phyloP scores from a whole-genome alignment of 1,140 invertebrate genomes.

The Achroia grisella region DNA sequence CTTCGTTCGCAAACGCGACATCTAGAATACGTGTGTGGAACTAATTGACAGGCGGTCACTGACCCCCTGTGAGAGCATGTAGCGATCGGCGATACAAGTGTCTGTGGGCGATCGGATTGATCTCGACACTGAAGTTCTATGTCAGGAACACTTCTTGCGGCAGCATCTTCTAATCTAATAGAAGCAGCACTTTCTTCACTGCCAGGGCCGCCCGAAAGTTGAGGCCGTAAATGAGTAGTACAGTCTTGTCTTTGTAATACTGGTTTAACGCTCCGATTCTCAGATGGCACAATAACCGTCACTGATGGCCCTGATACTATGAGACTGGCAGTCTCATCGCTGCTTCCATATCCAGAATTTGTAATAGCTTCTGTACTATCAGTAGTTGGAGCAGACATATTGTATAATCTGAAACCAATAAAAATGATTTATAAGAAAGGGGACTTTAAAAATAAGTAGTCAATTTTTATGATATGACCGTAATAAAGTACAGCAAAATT shows the following conservation, averaged over 20 bases:
- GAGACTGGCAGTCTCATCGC: constrained; percentile 86
- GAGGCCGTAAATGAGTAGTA: constrained; percentile 81
- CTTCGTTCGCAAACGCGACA: constrained; percentile 82
- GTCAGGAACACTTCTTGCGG: constrained; percentile 89
- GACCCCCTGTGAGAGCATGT: constrained; percentile 74
- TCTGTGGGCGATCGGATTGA: constrained; percentile 66
- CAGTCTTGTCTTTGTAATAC: constrained; percentile 89
- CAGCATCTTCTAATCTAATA: constrained; percentile 76
- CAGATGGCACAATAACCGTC: constrained; percentile 64
- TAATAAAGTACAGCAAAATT: constrained; percentile 1
- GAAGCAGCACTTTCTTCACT: constrained; percentile 84
- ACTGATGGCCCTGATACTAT: constrained; percentile 74
- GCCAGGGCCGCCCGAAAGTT: constrained; percentile 83
- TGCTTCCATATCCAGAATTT: constrained; percentile 80
- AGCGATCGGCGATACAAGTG: constrained; percentile 72
- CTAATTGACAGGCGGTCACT: constrained; percentile 75
- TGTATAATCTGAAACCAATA: constrained; percentile 52
- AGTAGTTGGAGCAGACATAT: constrained; percentile 67
- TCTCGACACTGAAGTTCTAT: constrained; percentile 88
- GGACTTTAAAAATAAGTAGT: not conserved
- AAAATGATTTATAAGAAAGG: constrained; percentile 6
- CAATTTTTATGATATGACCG: not conserved
- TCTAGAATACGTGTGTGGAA: constrained; percentile 74
- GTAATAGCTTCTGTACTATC: constrained; percentile 70
- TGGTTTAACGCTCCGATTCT: constrained; percentile 77